phyloP scores from a whole-genome alignment of 2,113 vertebrate genomes.

The Phalacrocorax pelagicus region DNA sequence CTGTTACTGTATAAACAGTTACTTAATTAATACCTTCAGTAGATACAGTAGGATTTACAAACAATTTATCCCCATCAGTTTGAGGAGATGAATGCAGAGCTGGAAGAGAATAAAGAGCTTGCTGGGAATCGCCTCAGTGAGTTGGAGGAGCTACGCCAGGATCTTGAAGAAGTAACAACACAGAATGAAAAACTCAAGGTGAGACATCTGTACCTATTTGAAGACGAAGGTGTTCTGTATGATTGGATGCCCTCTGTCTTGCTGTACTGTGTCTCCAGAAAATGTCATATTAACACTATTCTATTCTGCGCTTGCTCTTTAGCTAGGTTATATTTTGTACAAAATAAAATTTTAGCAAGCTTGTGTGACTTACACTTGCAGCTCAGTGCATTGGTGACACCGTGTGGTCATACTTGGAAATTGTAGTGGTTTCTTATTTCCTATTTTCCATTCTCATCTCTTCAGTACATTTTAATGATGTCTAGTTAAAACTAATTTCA shows the following conservation, averaged over 20 bases:
- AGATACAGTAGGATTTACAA: neutral
- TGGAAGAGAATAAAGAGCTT: slow-evolving; percentile 93
- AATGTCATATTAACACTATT: neutral
- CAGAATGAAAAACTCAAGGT: slow-evolving; percentile 93
- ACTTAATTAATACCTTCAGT: neutral
- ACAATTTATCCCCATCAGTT: slow-evolving; percentile 73
- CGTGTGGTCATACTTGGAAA: neutral
- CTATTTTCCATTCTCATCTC: neutral
- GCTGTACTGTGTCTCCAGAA: neutral
- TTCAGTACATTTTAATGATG: neutral
- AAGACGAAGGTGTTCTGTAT: neutral
- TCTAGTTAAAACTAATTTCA: neutral
- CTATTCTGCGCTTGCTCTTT: neutral
- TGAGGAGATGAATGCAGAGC: slow-evolving; percentile 96
- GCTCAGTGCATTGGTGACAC: neutral
- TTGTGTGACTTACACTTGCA: fast-evolving
- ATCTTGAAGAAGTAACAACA: slow-evolving; percentile 86
- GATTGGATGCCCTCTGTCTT: neutral
- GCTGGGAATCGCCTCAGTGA: slow-evolving; percentile 90
- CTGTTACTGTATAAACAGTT: neutral
- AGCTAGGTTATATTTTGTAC: neutral
- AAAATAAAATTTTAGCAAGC: neutral
- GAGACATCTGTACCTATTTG: neutral
- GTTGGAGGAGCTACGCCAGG: slow-evolving; percentile 90
- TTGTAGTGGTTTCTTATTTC: neutral